Evolutionary conservation across 1,140 invertebrate species (phyloP).

Genomic region (Rhopalosiphum padi): DNA sequence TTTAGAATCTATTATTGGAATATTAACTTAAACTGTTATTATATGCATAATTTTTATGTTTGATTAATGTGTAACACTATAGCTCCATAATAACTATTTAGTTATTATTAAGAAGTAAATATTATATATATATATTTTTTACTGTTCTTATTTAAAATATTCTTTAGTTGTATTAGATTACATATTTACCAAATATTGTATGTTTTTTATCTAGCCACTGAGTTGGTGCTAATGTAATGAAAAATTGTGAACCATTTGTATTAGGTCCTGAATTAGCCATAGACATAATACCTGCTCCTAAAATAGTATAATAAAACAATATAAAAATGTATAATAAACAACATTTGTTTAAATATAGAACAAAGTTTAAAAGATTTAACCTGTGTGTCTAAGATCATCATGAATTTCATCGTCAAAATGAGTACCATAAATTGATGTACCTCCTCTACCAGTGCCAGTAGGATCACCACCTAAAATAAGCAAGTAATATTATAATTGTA

Average conservation of each 20-base stretch:
- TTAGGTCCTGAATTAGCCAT: constrained; percentile 95
- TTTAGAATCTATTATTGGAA: too few species aligned
- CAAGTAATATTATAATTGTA: not conserved
- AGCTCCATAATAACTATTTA: not conserved
- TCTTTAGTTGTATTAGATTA: not conserved
- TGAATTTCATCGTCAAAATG: constrained; percentile 96
- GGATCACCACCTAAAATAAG: constrained; percentile 78
- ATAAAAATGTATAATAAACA: not conserved
- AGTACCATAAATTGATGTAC: constrained; percentile 94
- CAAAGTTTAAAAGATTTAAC: constrained; percentile 64
- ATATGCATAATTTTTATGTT: not conserved
- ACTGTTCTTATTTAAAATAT: not conserved
- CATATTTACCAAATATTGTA: constrained; percentile 83
- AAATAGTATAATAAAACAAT: constrained; percentile 58
- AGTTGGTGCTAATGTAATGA: constrained; percentile 94
- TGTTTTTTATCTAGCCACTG: constrained; percentile 99
- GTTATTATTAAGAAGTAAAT: not conserved
- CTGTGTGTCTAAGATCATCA: constrained; percentile 92
- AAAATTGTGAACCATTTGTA: constrained; percentile 98
- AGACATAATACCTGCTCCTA: constrained; percentile 80
- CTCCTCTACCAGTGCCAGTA: constrained; percentile 93
- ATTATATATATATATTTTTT: not conserved
- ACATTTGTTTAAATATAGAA: not conserved
- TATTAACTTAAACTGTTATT: too few species aligned
- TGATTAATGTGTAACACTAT: not conserved